Evolutionary conservation across 2,888 invertebrate genomes (phyloP), one percentile per base, ranked within the genome.

Genomic region (Andrena bucephala): DNA sequence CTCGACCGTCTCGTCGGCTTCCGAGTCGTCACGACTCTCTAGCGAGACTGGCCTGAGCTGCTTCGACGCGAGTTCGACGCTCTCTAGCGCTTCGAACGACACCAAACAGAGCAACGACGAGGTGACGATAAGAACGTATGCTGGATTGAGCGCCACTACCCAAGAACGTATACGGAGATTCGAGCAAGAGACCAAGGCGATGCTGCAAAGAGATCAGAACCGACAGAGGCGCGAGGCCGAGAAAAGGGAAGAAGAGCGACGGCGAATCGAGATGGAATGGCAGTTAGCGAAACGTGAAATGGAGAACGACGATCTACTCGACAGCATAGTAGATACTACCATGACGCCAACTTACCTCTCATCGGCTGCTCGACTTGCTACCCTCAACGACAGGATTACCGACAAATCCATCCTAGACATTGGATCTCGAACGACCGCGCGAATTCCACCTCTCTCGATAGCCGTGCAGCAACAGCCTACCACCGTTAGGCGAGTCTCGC

Each of bases 161-260:
- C 96, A 96, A 87, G 96, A 96, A 90, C 94, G 96, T 83, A 95
- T 96, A 75, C 95, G 96, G 90, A 96, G 96, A 92, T 97, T 97
- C 94, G 97, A 97, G 92, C 95, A 96, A 92, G 97, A 97, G 94
- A 96, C 97, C 2, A 96, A 96, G 94, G 96, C 97, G 74, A 96
- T 97, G 95, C 94, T 97, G 29, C 94, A 94, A 75, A 92, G 95
- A 71, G 95, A 95, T 88, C 93, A 94, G 77, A 89, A 92, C 86
- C 90, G 91, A 10, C 92, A 92, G 75, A 89, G 92, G 77, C 90
- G 92, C 48, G 92, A 93, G 78, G 92, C 93, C n/a, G 92, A 93
- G 83, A 94, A 93, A 93, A 89, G 95, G 90, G 95, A 95, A 91
- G 94, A 95, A 85, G 95, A 95, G 87, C 94, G 89, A 88, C 93